Conservation (phyloP, 2,888 invertebrate genomes). For the Rhamnusium bicolor region DNA sequence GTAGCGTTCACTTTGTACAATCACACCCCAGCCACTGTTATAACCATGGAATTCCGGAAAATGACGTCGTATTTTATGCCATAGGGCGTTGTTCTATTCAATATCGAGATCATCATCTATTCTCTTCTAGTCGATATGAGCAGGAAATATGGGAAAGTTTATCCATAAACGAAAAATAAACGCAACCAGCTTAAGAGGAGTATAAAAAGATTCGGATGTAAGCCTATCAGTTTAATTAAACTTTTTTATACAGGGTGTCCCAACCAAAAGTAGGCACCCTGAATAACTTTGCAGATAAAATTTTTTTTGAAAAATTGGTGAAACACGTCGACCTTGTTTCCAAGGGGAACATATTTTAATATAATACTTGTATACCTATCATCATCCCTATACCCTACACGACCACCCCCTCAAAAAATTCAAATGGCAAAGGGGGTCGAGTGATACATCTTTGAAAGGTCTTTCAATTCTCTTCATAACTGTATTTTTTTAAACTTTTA, state of each 20-base stretch:
- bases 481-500: no score
- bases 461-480: no score
- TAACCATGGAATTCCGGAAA: conserved; percentile 26
- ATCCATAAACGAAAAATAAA: conserved; percentile 20
- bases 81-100: conserved; percentile 25
- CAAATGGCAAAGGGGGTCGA: no score
- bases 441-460: no score
- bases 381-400: no score
- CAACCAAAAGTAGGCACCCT: no score
- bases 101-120: conserved; percentile 32
- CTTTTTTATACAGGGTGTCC: neutral
- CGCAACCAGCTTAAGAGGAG: neutral
- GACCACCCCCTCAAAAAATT: no score
- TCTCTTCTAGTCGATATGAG: conserved; percentile 7
- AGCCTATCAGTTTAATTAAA: neutral
- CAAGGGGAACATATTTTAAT: no score
- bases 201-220: neutral
- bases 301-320: no score
- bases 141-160: conserved; percentile 9
- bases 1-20: neutral
- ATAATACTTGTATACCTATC: no score
- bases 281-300: no score
- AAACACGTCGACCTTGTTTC: no score
- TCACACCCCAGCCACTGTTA: neutral
- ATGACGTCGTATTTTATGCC: conserved; percentile 32